phyloP scores from a whole-genome alignment of 2,888 invertebrate species.

The Lasius platythorax region DNA sequence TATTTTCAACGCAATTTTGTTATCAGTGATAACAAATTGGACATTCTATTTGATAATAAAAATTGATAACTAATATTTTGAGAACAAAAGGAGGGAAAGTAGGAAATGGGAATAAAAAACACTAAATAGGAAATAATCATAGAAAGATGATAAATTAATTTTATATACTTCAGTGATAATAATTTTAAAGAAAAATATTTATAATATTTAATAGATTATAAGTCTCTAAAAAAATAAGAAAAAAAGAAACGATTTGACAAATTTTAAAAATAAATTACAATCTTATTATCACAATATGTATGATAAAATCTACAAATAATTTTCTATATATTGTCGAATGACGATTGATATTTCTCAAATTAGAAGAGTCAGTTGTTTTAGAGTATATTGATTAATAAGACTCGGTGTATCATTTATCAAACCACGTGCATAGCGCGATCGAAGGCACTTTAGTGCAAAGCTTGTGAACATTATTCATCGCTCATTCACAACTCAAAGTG shows the following conservation, averaged over 20 bases:
- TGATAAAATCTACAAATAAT: background rate
- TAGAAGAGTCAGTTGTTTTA: background rate
- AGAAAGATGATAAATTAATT: background rate
- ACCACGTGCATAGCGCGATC: constrained; percentile 46
- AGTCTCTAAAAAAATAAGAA: background rate
- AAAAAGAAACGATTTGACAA: background rate
- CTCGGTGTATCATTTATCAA: constrained; percentile 54
- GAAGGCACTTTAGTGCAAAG: constrained; percentile 45
- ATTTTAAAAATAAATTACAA: constrained; percentile 6
- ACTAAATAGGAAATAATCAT: background rate
- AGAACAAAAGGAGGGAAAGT: background rate
- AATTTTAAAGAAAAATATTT: constrained; percentile 1
- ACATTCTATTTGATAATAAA: constrained; percentile 5
- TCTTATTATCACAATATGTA: background rate
- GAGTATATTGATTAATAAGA: constrained; percentile 51
- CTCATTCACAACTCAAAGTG: constrained; percentile 59
- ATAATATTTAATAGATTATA: background rate
- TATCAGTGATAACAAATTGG: constrained; percentile 15
- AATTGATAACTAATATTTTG: background rate
- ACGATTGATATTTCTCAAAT: constrained; percentile 4
- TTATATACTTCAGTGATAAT: background rate
- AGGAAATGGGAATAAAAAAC: background rate
- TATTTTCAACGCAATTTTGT: constrained; percentile 22
- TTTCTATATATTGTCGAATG: background rate
- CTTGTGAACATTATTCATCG: constrained; percentile 64